Base-by-base conservation (phyloP, 1,140 invertebrate species). In the Gonioctena quinquepunctata region DNA sequence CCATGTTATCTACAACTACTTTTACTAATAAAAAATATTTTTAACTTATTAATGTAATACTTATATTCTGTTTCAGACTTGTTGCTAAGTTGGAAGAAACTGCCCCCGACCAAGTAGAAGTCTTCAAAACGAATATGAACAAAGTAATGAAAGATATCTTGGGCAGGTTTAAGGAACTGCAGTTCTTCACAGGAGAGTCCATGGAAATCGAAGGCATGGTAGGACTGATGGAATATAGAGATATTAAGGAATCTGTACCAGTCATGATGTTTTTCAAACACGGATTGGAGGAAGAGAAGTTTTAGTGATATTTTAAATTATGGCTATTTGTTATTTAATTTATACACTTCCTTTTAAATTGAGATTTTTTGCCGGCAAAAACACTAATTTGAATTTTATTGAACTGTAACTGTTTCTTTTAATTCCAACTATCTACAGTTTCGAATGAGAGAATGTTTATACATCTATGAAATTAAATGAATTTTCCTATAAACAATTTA, bases 261-360 rank as follows among this genome's bases (percentile, higher is more conserved):
- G 90, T 96, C 66, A 86, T 98, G 78, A 95, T 96, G 91, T 96
- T 97, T 84, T 96, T 97, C 85, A 98, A 98, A 86, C 95, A 97
- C 82, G 96, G 95, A 69, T 88, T 98, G 56, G 89, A 92, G 62
- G 96, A 97, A 85, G 96, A 98, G 86, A 98, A 98, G 85, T 94
- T 94, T 84, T 97, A 94, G 75, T 70, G 21, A 54, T 59, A 60
- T 76, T 69, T 60, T 66, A 49, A 60, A 67, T 66, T 63, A 69
- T 62, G 27, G 13, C 11, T 23, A n/a, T 19, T 62, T 69, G 66
- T 67, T 67, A 67, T 57, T 60, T 67, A 67, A 56, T 66, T 27
- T 67, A 59, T 67, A 67, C 23, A 23, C 21, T 22, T 8, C 62
- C 18, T 64, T 50, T 64, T 64, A 19, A 21, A 19, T 25, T 64